Percentiles rank a stretch among this genome's conserved stretches.
These are phyloP conservation scores for Onychostruthus taczanowskii DNA, from an alignment of 2,113 vertebrate species.

Conservation along the genomic window DNA sequence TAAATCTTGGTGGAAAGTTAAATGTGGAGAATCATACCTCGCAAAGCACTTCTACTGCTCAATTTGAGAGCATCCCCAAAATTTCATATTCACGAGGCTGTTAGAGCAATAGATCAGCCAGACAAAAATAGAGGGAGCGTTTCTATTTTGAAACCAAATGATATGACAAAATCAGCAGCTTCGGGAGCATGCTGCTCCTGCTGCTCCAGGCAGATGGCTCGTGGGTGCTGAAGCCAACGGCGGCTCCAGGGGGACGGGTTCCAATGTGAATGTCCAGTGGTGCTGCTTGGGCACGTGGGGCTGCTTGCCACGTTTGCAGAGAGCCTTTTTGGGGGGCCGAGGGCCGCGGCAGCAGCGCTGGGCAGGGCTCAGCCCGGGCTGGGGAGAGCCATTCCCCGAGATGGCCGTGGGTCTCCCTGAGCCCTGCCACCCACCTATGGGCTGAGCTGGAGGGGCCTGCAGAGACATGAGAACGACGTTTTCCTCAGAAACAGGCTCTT, in stretches of 20 bases:
- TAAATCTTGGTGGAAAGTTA: background rate
- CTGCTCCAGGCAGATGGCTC: background rate
- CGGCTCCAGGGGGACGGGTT: accelerated
- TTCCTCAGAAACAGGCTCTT: background rate
- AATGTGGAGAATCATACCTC: background rate
- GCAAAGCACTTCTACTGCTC: background rate
- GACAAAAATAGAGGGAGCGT: background rate
- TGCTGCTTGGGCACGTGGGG: background rate
- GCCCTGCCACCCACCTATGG: background rate
- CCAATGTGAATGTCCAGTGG: background rate
- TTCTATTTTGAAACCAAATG: background rate
- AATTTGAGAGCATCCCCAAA: background rate
- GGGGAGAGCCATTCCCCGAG: background rate
- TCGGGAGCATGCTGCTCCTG: background rate
- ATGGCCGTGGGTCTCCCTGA: background rate
- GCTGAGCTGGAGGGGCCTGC: background rate
- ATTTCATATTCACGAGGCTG: background rate
- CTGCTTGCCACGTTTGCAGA: background rate
- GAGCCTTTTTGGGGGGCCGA: background rate
- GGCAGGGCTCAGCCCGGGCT: background rate
- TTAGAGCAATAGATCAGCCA: background rate
- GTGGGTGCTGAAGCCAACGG: accelerated
- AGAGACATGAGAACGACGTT: background rate
- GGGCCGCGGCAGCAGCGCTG: background rate
- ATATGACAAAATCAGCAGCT: background rate